Conservation (phyloP, 2,888 invertebrate genomes). For the Hipparchia semele region DNA sequence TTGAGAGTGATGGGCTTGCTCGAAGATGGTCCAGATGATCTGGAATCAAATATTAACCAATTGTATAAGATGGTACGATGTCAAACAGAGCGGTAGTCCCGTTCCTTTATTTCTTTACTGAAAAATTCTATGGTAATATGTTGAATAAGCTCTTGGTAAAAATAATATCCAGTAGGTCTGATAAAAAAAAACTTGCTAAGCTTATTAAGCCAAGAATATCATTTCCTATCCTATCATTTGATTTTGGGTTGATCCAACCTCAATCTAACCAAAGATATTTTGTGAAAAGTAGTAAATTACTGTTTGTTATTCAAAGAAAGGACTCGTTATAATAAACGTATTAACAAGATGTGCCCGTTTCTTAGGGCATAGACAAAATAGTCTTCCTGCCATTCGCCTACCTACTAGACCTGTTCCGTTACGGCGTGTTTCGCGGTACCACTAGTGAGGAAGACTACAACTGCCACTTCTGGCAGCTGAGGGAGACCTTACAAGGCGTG, state of each 20-base stretch:
- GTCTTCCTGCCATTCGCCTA: constrained; percentile 88
- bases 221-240: no score
- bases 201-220: no score
- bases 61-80: constrained; percentile 83
- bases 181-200: no score
- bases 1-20: constrained; percentile 86
- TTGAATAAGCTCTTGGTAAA: no score
- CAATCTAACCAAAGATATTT: no score
- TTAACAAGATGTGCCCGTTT: constrained; percentile 34
- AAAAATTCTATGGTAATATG: no score
- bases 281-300: no score
- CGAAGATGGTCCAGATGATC: constrained; percentile 83
- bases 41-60: constrained; percentile 85
- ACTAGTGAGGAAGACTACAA: constrained; percentile 84
- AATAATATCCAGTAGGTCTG: no score
- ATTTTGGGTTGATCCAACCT: no score
- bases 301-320: no score
- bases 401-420: constrained; percentile 87
- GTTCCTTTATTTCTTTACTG: no score
- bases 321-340: no score
- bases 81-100: neutral
- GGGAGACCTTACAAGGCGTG: constrained; percentile 84
- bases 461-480: constrained; percentile 85
- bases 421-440: constrained; percentile 86
- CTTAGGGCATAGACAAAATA: constrained; percentile 86